phyloP scores from a whole-genome alignment of 2,797 vertebrate genomes.

The Calcarius lapponicus region DNA sequence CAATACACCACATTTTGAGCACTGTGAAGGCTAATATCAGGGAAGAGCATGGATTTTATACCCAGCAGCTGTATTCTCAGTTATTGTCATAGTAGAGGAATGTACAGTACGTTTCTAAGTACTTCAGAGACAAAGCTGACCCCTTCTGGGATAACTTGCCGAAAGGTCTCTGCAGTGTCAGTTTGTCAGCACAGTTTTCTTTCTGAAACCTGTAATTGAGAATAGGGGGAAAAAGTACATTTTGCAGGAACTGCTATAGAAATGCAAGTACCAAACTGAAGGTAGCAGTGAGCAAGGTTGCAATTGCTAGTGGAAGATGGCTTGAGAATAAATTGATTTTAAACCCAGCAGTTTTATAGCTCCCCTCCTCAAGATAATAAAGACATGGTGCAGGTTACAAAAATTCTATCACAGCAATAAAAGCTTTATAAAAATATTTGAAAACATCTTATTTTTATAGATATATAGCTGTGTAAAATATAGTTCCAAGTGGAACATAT shows the following conservation, averaged over 20 bases:
- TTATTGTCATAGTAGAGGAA: slow-evolving; percentile 23
- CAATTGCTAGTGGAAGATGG: background rate
- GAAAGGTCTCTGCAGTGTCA: slow-evolving; percentile 8
- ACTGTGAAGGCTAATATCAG: slow-evolving; percentile 29
- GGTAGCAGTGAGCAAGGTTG: background rate
- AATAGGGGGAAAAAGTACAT: background rate
- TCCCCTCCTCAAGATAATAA: slow-evolving; percentile 48
- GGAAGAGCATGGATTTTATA: slow-evolving; percentile 3
- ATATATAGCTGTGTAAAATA: slow-evolving; percentile 32
- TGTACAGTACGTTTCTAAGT: slow-evolving; percentile 18
- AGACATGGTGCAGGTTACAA: slow-evolving; percentile 26
- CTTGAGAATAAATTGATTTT: slow-evolving; percentile 44
- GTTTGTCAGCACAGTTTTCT: slow-evolving; percentile 25
- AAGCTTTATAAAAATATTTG: slow-evolving; percentile 52
- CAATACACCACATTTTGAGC: background rate
- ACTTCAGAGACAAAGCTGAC: slow-evolving; percentile 36
- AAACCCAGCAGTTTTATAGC: slow-evolving; percentile 22
- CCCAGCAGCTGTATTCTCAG: background rate
- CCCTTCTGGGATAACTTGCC: slow-evolving; percentile 18
- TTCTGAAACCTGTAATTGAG: slow-evolving; percentile 36
- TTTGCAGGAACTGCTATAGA: slow-evolving; percentile 21
- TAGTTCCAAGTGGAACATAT: slow-evolving; percentile 2
- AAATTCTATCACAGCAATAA: slow-evolving; percentile 41
- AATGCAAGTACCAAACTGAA: background rate
- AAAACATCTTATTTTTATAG: slow-evolving; percentile 52